phyloP scores from a whole-genome alignment of 1,140 invertebrate species.

The Trichomalopsis sarcophagae region DNA sequence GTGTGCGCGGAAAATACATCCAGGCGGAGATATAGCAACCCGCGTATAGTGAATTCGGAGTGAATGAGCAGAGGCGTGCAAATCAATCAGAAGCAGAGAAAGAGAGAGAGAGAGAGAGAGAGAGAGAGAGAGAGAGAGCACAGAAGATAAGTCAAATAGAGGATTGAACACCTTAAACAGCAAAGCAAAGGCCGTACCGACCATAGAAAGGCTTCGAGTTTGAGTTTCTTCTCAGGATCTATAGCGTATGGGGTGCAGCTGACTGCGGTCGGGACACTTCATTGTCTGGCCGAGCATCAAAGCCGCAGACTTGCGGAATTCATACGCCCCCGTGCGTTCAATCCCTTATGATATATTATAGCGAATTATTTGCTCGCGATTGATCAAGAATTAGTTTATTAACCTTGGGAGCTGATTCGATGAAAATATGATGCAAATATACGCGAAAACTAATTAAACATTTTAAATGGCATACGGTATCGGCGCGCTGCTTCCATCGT shows the following conservation, averaged over 20 bases:
- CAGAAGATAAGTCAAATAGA: conserved; percentile 24
- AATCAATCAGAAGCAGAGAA: background rate
- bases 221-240: conserved; percentile 5
- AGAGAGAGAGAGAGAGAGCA: too few relatives aligned
- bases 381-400: too few relatives aligned
- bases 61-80: conserved; percentile 12
- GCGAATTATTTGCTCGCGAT: too few relatives aligned
- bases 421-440: background rate
- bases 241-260: background rate
- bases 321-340: too few relatives aligned
- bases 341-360: too few relatives aligned
- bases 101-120: too few relatives aligned
- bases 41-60: background rate
- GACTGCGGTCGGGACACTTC: conserved; percentile 1
- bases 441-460: background rate
- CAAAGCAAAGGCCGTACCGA: background rate
- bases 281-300: conserved; percentile 6
- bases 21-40: background rate
- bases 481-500: background rate
- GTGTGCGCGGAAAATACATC: conserved; percentile 12
- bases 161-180: conserved; percentile 17
- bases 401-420: too few relatives aligned
- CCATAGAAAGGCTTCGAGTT: conserved; percentile 3
- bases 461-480: background rate
- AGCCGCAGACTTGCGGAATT: conserved; percentile 3